phyloP scores from a whole-genome alignment of 2,113 vertebrate species.

The Bubo bubo region DNA sequence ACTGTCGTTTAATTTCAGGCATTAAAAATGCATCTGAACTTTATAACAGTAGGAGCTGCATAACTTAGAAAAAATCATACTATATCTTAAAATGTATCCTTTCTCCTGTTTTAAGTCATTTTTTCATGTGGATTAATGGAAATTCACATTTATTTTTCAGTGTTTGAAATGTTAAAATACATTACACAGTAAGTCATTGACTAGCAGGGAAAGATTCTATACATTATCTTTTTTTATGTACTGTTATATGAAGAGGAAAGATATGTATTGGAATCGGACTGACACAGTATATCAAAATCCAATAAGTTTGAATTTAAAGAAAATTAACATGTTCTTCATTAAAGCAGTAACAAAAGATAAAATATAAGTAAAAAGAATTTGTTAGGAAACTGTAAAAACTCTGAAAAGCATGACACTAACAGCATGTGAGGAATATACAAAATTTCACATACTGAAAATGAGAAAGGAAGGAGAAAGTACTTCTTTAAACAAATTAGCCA shows the following conservation, averaged over 20 bases:
- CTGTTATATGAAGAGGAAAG: background rate
- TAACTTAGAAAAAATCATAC: background rate
- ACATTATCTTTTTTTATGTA: background rate
- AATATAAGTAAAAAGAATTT: background rate
- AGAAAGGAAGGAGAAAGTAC: background rate
- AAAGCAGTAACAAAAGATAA: background rate
- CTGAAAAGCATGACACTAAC: background rate
- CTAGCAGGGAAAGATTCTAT: background rate
- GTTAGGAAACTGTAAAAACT: background rate
- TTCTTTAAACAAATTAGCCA: background rate
- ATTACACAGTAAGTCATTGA: background rate
- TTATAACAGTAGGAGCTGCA: background rate
- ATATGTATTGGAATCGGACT: background rate
- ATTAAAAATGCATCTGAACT: conserved; percentile 3
- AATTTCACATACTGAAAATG: background rate
- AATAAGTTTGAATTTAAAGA: background rate
- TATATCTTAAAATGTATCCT: background rate
- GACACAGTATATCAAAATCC: background rate
- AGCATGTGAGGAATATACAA: background rate
- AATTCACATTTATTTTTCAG: background rate
- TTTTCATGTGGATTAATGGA: background rate
- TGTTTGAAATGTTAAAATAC: background rate
- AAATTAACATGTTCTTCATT: background rate
- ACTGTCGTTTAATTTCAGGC: background rate
- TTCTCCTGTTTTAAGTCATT: background rate